Base-by-base conservation (phyloP, 2,888 invertebrate genomes). In the Celastrina argiolus region DNA sequence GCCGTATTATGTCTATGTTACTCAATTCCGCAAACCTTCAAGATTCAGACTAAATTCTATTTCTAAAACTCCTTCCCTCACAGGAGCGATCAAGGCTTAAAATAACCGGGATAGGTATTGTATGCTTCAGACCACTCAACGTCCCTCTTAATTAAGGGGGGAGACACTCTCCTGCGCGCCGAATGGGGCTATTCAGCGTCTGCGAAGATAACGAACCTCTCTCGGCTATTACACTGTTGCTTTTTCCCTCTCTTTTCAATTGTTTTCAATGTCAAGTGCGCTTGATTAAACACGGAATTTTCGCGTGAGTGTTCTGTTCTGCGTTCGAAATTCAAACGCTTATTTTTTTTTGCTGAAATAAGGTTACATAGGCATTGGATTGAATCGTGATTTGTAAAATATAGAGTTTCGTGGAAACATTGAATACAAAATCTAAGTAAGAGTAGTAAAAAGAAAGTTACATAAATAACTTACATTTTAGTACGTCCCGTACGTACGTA, bases 71-170 rank as follows among this genome's bases (percentile, higher is more conserved):
- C 7, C 8, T 36, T 5, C 28, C 41, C 42, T 22, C 41, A 58
- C 36, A 71, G 71, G 74, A 81, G 85, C 84, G 88, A 87, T 85
- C 75, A 77, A 75, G 70, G 74, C 78, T 80, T 78, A 75, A 81
- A 82, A 77, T 77, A 77, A 78, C 76, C 76, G 70, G 68, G 73
- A 76, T 74, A 66, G 66, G 78, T 76, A 80, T 79, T 77, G 76
- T 79, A 70, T 78, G 81, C 80, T 81, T 81, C 81, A 86, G 81
- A 87, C 85, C 84, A 86, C 88, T 87, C 85, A 71, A 76, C 81
- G 81, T 81, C 81, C 77, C 83, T 82, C 83, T 85, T 90, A 90
- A 89, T 89, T 89, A 88, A 88, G 87, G 83, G 83, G 83, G 84
- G 79, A 81, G 31, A 31, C 31, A 84, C 85, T 78, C 84, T 85